Evolutionary conservation across 2,888 invertebrate species (phyloP), one percentile per base, ranked within the genome.

Genomic region (Apamea epomidion): DNA sequence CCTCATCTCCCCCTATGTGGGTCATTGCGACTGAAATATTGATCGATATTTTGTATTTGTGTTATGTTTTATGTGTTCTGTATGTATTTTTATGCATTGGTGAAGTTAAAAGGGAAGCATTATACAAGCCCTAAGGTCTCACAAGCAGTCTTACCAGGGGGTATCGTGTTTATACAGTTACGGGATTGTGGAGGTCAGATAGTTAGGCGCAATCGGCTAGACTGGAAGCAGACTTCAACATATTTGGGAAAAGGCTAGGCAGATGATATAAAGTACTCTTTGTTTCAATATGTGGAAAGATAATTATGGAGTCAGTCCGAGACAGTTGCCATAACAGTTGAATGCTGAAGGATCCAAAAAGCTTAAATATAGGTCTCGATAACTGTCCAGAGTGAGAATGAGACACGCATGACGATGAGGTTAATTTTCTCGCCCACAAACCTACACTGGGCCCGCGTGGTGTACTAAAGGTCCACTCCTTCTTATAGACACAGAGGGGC

Each of bases 1-100:
- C 92, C 92, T 95, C 94, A 94, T 94, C 94, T 94, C 94, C 91
- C 93, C 92, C 81, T 86, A 93, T 94, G 88, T 95, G 92, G 95
- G 95, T 95, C 94, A 95, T 91, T 94, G 93, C 95, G 93, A 94
- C 93, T 92, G 88, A 85, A 82, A 82, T 93, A 94, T 93, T 90
- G 93, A 90, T 90, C 90, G 82, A 89, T 89, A 84, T 68, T 65
- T 93, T 92, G 87, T 92, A 78, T 85, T 81, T 87, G 69, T 85
- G 81, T 83, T 74, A 73, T 76, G 75, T 81, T 81, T 83, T 78
- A 80, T 75, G 76, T 58, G 25, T 2, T 48, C 18, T 48, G 18
- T 58, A 32, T 45, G 12, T 7, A 67, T 42, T 67, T 51, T 18
- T 65, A 16, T 72, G 80, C 80, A 72, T 29, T 80, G 18, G 12